phyloP scores from a whole-genome alignment of 2,113 vertebrate species.

The Oriolus oriolus region DNA sequence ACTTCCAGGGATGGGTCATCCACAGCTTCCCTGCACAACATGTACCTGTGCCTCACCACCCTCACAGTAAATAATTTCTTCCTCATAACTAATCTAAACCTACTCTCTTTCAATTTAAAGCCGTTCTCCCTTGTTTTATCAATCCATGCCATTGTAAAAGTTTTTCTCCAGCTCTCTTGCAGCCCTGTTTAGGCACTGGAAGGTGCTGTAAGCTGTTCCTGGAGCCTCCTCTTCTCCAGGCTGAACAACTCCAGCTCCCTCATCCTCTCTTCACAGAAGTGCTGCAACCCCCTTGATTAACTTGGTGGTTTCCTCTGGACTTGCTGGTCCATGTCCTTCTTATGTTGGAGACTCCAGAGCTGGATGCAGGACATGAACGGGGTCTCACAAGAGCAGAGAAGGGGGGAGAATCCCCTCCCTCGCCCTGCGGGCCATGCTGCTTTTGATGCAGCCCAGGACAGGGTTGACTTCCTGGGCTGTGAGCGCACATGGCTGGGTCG shows the following conservation, averaged over 20 bases:
- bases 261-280: not conserved
- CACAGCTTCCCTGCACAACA: not conserved
- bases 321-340: not conserved
- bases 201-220: not conserved
- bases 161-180: not conserved
- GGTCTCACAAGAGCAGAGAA: not conserved
- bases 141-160: not conserved
- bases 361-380: accelerated
- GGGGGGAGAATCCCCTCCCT: not conserved
- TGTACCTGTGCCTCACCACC: accelerated
- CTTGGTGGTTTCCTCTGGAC: not conserved
- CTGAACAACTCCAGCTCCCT: not conserved
- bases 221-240: not conserved
- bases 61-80: not conserved
- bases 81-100: not conserved
- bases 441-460: not conserved
- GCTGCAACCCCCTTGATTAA: not conserved
- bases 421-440: not conserved
- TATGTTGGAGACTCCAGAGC: not conserved
- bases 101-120: not conserved
- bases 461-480: not conserved
- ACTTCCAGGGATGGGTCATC: not conserved
- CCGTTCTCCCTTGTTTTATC: not conserved
- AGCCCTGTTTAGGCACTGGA: not conserved
- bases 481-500: accelerated